Base-by-base conservation (phyloP, 2,113 vertebrate species). In the Perccottus glenii region DNA sequence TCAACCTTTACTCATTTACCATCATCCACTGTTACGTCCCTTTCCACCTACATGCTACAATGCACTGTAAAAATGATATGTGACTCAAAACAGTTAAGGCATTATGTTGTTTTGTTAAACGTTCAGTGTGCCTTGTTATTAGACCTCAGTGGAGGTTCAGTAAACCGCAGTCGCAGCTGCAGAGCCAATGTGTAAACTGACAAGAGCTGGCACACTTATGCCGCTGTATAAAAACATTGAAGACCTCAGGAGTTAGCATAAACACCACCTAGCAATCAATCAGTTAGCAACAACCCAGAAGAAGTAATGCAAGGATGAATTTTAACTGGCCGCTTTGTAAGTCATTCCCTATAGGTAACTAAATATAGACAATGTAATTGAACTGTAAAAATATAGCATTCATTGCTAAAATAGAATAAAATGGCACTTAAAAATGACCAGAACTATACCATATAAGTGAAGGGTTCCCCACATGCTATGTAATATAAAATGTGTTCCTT, bases 181-280 rank as follows among this genome's bases (percentile, higher is more conserved):
- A 51, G 9, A 15, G 52, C 7, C 52, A 32, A 55, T 55, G 36
- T 36, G 33, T 55, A 36, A 55, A 55, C 52, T 55, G 32, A 55
- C 52, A 38, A 36, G 3, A 12, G 11, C 51, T 35, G 36, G 32
- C 6, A 7, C 52, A 55, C 52, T n/a, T 55, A 36, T 36, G 33
- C 33, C 52, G 4, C 52, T 11, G 35, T 55, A 55, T 6, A 38
- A 55, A 32, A 55, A 55, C 52, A 55, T 6, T 4, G 52, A 55
- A 32, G 33, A 32, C 19, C 27, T 11, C 33, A 15, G 35, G 52
- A 55, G 52, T n/a, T 14, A 36, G 33, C 33, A 15, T 38, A 55
- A 55, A 55, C 52, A 36, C 52, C 32, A 38, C 52, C 36, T 38
- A 14, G 35, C 35, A 33, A 38, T 55, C 52, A 7, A 6, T 55